Base-by-base conservation (phyloP, 2,113 vertebrate species). In the Leucopsar rothschildi region DNA sequence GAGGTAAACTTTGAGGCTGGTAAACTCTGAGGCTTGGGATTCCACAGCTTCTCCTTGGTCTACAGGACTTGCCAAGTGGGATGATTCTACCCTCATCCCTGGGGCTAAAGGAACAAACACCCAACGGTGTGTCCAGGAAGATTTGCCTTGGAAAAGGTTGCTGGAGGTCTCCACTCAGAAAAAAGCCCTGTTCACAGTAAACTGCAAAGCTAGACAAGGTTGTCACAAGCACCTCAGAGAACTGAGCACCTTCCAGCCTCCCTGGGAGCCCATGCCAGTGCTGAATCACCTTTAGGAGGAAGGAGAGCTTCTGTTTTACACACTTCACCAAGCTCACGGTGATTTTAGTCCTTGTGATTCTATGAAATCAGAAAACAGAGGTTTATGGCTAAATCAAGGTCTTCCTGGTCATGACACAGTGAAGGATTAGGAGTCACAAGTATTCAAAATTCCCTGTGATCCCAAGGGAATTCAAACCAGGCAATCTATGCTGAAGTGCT, bases 51-150 rank as follows among this genome's bases (percentile, higher is more conserved):
- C 45, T 86, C 42, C 39, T 75, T 47, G 20, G 31, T 79, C 53
- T 79, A 82, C 44, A 45, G 27, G 61, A 85, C 25, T 21, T 23
- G n/a, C 9, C 13, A 63, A 35, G 40, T 31, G 42, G 21, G 28
- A 76, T 42, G 9, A 88, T 57, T 20, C n/a, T 79, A 12, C 33
- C 31, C 75, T 72, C 31, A 49, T 19, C 37, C 61, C n/a, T 20
- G 28, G 22, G 33, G 14, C 35, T 57, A 11, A 56, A 52, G 19
- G 71, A 69, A 69, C 7, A 28, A 52, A 82, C 83, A 59, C 18
- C 6, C 17, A 73, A 6, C 0, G 0, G 19, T 40, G 9, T 9
- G 11, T 27, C 40, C 55, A 33, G 39, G 44, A 86, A 55, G 15
- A 57, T 53, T 37, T 88, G 55, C 22, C 27, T 0, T 5, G 28